phyloP scores from a whole-genome alignment of 2,888 invertebrate genomes.

The Callimorpha dominula region DNA sequence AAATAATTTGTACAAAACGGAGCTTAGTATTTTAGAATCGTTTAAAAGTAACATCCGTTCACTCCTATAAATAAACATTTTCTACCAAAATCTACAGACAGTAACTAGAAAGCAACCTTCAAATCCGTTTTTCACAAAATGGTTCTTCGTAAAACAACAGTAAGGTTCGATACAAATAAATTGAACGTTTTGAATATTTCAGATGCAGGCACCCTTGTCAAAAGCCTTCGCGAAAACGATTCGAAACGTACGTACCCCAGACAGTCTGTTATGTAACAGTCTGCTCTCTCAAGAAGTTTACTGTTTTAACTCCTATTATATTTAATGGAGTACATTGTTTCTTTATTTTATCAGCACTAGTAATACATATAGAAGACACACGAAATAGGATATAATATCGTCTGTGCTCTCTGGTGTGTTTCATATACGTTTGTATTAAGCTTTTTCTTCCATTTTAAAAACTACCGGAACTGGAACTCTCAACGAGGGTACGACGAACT shows the following conservation, averaged over 20 bases:
- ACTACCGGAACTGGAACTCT: too few relatives aligned
- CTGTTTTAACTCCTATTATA: constrained; percentile 3
- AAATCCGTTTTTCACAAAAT: constrained; percentile 25
- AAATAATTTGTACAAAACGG: too few relatives aligned
- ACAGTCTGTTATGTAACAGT: constrained; percentile 31
- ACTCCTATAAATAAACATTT: not conserved
- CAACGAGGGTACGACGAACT: too few relatives aligned
- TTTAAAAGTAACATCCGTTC: too few relatives aligned
- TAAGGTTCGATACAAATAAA: constrained; percentile 50
- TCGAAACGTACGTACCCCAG: constrained; percentile 28
- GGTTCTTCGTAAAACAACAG: constrained; percentile 23
- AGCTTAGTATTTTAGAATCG: too few relatives aligned
- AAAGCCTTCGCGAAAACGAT: constrained; percentile 49
- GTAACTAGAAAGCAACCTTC: not conserved
- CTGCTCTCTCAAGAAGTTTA: constrained; percentile 14
- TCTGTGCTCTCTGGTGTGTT: not conserved
- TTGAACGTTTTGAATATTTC: constrained; percentile 55
- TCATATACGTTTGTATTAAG: not conserved
- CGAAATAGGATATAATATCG: not conserved
- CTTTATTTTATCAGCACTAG: constrained; percentile 20
- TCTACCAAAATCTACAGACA: not conserved
- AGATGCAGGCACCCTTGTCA: constrained; percentile 57
- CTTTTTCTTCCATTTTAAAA: not conserved
- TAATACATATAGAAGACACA: not conserved
- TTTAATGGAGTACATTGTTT: constrained; percentile 3